Evolutionary conservation across 2,888 invertebrate genomes (phyloP), one percentile per base, ranked within the genome.

Genomic region (Nomada ferruginata): DNA sequence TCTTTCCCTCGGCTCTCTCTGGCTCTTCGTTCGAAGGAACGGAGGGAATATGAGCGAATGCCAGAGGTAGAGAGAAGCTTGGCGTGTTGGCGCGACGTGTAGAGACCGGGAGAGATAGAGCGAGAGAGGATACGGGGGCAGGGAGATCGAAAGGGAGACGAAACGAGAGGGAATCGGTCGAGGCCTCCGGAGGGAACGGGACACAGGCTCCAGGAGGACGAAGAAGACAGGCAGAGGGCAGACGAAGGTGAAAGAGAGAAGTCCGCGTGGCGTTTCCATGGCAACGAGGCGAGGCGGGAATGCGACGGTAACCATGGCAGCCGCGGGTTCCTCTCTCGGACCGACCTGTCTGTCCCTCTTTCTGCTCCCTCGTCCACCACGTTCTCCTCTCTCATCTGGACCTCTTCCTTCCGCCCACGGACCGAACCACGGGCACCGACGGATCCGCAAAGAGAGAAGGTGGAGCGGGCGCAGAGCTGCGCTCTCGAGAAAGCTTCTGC

Each of bases 231-330:
- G 52, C 85, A 59, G 77, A 83, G 82, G 76, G 79, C 63, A 57
- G 59, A 42, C 23, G 52, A 69, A 69, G 71, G 76, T 60, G 70
- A 75, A 76, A 80, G 78, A 85, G 78, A 78, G 87, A 89, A 90
- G 85, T 88, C 59, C 84, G 76, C 78, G 86, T 68, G 82, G 92
- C 94, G 95, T 95, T 94, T 94, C 95, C 94, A 95, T 95, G 94
- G 95, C 94, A 94, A 95, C 95, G 92, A 92, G 90, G 90, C 91
- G 92, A 93, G 93, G 93, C 93, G 93, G 93, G 93, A 93, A 93
- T 93, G 93, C 92, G 92, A 91, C 91, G 93, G 93, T 93, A 93
- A 93, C 93, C 93, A 93, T 93, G 93, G 93, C 93, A 93, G 93
- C 93, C 91, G 91, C 91, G 91, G 89, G 88, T 89, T 91, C 91